phyloP scores from a whole-genome alignment of 2,888 invertebrate species.

The Lasioglossum morio region DNA sequence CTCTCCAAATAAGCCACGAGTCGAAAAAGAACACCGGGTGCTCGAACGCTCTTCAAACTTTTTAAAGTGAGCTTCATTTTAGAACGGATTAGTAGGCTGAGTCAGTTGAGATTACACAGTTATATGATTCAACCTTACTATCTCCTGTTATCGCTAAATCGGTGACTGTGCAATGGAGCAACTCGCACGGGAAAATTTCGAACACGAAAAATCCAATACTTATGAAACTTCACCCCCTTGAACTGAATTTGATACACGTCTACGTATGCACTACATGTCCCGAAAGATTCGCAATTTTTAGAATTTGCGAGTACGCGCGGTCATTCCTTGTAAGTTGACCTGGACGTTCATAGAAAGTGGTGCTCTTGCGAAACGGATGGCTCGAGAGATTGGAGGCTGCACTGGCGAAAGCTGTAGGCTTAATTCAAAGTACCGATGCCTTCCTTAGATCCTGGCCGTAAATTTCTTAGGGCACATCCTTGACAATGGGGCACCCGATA shows the following conservation, averaged over 20 bases:
- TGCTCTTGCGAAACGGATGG: neutral
- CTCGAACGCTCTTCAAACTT: conserved; percentile 20
- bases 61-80: neutral
- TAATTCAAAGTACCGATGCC: neutral
- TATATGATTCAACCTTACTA: neutral
- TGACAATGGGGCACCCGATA: too few species aligned
- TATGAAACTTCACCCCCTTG: too few species aligned
- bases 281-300: neutral
- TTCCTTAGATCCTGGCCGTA: neutral
- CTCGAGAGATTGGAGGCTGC: neutral
- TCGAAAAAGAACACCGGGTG: conserved; percentile 6
- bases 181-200: neutral
- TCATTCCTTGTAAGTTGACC: neutral
- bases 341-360: neutral
- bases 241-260: too few species aligned
- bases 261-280: too few species aligned
- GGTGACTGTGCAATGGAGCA: neutral
- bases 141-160: neutral
- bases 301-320: neutral
- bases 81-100: neutral
- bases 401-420: neutral
- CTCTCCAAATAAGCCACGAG: neutral
- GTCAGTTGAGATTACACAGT: neutral
- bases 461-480: neutral
- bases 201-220: too few species aligned